Conservation (phyloP, 2,888 invertebrate genomes). For the Perizoma affinitatum region DNA sequence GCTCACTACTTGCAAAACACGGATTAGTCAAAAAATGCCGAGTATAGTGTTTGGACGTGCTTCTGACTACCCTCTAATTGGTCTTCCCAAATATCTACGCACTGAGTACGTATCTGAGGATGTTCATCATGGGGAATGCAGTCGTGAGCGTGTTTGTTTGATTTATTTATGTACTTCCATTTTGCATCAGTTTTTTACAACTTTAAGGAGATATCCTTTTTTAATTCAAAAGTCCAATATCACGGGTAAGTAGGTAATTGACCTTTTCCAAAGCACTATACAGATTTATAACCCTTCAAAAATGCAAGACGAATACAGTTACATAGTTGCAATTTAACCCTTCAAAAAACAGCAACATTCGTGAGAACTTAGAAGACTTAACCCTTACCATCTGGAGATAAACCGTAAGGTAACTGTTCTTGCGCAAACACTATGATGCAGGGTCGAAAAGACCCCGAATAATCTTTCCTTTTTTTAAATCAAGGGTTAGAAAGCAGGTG, state of each 20-base stretch:
- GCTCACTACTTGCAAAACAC: too few relatives aligned
- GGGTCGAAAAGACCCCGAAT: slow-evolving; percentile 61
- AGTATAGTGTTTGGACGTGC: too few relatives aligned
- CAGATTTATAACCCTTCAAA: slow-evolving; percentile 24
- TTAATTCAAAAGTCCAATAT: background rate
- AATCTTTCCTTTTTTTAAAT: slow-evolving; percentile 43
- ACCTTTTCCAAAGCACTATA: slow-evolving; percentile 22
- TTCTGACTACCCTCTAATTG: too few relatives aligned
- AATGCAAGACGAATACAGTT: slow-evolving; percentile 34
- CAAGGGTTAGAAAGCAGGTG: slow-evolving; percentile 77
- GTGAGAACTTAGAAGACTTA: slow-evolving; percentile 73
- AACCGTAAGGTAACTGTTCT: slow-evolving; percentile 75
- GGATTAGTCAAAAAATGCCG: too few relatives aligned
- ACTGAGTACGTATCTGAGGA: too few relatives aligned
- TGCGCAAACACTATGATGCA: slow-evolving; percentile 69
- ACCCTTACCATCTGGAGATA: slow-evolving; percentile 65
- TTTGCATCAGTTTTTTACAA: background rate
- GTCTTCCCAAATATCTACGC: too few relatives aligned
- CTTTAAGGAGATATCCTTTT: background rate
- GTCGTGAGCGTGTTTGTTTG: too few relatives aligned
- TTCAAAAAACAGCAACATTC: slow-evolving; percentile 40
- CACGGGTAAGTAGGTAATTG: slow-evolving; percentile 15
- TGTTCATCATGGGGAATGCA: too few relatives aligned
- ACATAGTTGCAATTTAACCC: slow-evolving; percentile 25
- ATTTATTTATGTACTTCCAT: too few relatives aligned